Base-by-base conservation (phyloP, 1,140 invertebrate species). In the Philopotamus ludificatus region DNA sequence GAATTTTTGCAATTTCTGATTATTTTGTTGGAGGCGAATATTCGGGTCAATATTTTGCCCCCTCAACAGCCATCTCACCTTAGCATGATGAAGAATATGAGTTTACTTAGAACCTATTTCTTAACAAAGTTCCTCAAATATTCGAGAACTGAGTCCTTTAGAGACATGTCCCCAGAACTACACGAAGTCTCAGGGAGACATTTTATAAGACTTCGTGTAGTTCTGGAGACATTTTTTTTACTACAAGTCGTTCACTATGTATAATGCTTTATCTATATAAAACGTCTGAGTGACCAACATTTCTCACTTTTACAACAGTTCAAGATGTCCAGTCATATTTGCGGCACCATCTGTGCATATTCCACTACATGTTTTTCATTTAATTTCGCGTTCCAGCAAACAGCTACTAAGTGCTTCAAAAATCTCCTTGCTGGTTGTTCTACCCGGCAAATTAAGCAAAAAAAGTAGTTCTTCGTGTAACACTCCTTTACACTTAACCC, bases 261-360 rank as follows among this genome's bases (percentile, higher is more conserved):
- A 54, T n/a, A n/a, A n/a, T 55, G 25, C 53, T 28, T 9, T 55
- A 26, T 10, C 15, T 55, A 8, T 16, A 55, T 28, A 55, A 59
- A 42, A 59, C 21, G 39, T 59, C 28, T 44, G 57, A 41, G 57
- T 59, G 34, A 18, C 9, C 57, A 44, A 59, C 57, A 2, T 59
- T 42, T 18, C 44, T 59, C 8, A 59, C 39, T 34, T 57, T 57
- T 34, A 26, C 54, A 57, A 57, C 26, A 44, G 39, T 26, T 57
- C 54, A 57, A 3, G 50, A 53, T 20, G 15, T 8, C 50, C 50
- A 53, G n/a, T n/a, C n/a, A n/a, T n/a, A 39, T 39, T 57, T 28
- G 34, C 22, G 25, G 25, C 25, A 57, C 53, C 49, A 20, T 51
- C 49, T 7, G 4, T 51, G 18, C n/a, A 51, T 20, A 51, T 20